These are phyloP conservation scores for Caenorhabditis zanzibari DNA, from an alignment of 2,888 invertebrate genomes.

Conservation along the genomic window DNA sequence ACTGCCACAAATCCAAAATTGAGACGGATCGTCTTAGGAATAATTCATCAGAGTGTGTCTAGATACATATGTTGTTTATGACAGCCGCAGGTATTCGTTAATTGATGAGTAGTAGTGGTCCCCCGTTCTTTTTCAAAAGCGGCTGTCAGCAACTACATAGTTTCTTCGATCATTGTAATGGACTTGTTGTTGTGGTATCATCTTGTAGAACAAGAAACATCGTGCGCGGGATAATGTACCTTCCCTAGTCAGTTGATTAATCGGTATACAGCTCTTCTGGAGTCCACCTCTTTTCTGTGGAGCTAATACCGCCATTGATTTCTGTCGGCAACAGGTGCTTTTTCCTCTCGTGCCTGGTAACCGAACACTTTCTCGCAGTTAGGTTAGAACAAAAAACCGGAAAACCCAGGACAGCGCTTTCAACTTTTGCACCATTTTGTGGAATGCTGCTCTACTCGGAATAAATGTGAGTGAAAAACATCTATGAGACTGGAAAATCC, in stretches of 20 bases:
- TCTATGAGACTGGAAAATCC: too few species aligned
- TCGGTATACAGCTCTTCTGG: constrained; percentile 39
- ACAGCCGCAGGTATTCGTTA: constrained; percentile 68
- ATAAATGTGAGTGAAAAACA: not conserved
- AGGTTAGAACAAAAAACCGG: constrained; percentile 20
- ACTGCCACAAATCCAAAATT: constrained; percentile 21
- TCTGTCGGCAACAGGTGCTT: constrained; percentile 53
- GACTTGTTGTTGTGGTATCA: constrained; percentile 49
- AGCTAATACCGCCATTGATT: constrained; percentile 57
- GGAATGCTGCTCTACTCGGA: not conserved
- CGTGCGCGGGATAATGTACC: constrained; percentile 44
- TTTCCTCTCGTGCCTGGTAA: constrained; percentile 41
- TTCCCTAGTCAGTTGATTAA: constrained; percentile 41
- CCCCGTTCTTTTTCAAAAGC: constrained; percentile 48
- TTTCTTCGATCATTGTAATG: constrained; percentile 42
- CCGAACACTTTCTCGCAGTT: constrained; percentile 46
- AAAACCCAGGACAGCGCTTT: not conserved
- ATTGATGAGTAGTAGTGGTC: constrained; percentile 48
- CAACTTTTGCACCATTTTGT: too few species aligned
- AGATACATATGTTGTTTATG: constrained; percentile 67
- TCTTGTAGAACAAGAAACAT: constrained; percentile 42
- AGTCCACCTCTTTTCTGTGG: constrained; percentile 10
- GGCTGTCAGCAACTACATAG: constrained; percentile 47
- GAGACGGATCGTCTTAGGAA: constrained; percentile 48
- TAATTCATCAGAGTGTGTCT: constrained; percentile 44